phyloP scores from a whole-genome alignment of 1,140 invertebrate species.

The Panagrolaimus sp. region DNA sequence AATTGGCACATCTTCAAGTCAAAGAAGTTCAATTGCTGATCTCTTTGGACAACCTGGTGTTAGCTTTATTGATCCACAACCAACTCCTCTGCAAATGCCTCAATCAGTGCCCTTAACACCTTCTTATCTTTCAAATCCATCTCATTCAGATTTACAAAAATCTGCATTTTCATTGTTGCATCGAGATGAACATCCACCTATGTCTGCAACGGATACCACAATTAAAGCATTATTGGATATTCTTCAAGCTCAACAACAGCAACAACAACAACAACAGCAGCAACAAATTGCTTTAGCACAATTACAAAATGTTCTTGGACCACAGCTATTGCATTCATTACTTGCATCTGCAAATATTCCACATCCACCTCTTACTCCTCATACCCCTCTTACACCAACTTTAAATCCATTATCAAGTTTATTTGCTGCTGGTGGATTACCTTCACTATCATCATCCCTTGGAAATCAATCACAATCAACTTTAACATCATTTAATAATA shows the following conservation, averaged over 20 bases:
- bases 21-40: slow-evolving; percentile 4
- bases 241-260: slow-evolving; percentile 13
- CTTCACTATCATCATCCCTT: not conserved
- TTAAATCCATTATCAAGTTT: slow-evolving; percentile 2
- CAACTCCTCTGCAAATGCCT: not conserved
- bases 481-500: not conserved
- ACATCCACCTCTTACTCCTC: not conserved
- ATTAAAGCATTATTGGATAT: not conserved
- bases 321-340: not conserved
- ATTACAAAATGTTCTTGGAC: not conserved
- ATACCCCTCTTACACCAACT: not conserved
- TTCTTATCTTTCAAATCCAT: not conserved
- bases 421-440: not conserved
- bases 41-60: slow-evolving; percentile 13
- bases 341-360: not conserved
- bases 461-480: not conserved
- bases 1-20: not conserved
- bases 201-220: not conserved
- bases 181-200: not conserved
- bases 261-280: slow-evolving; percentile 9
- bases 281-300: slow-evolving; percentile 8
- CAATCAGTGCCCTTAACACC: not conserved
- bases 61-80: not conserved
- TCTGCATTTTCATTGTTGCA: not conserved
- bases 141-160: not conserved